A percentile compares a stretch with the other conserved stretches of the same genome.
Conservation (phyloP, 1,140 invertebrate genomes). For the Drosophila insularis region DNA sequence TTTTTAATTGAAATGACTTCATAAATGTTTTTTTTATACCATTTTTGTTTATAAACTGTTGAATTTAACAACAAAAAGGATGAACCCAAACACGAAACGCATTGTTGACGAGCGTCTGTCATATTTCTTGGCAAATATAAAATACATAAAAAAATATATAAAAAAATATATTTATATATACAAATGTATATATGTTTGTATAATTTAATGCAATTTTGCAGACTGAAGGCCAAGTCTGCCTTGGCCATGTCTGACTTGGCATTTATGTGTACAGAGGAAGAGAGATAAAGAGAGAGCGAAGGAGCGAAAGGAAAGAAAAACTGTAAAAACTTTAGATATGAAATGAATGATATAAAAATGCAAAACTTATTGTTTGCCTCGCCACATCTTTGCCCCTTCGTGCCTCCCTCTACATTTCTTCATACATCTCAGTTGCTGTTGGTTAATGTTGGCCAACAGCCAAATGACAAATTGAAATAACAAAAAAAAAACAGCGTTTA, state of each 20-base stretch:
- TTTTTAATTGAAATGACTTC: constrained; percentile 49
- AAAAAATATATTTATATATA: constrained; percentile 18
- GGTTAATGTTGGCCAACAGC: constrained; percentile 66
- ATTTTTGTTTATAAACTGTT: constrained; percentile 43
- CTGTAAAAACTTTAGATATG: constrained; percentile 47
- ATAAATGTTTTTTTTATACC: constrained; percentile 15
- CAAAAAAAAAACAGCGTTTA: constrained; percentile 65
- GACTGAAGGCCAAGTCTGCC: constrained; percentile 16
- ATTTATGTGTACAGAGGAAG: constrained; percentile 35
- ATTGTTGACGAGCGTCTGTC: constrained; percentile 49
- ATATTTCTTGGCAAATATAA: constrained; percentile 64
- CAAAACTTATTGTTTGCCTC: constrained; percentile 41
- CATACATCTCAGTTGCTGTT: constrained; percentile 60
- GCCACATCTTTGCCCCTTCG: neutral
- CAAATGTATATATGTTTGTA: neutral
- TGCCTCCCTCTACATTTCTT: constrained; percentile 22
- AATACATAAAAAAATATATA: constrained; percentile 43
- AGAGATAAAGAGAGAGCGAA: constrained; percentile 19
- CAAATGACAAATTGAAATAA: constrained; percentile 80
- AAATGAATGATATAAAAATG: constrained; percentile 35
- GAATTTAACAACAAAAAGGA: constrained; percentile 21
- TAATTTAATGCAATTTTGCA: constrained; percentile 42
- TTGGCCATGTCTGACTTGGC: constrained; percentile 13
- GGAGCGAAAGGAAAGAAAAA: constrained; percentile 15
- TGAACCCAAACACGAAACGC: constrained; percentile 32